Evolutionary conservation across 2,797 vertebrate genomes (phyloP), one percentile per base, ranked within the genome.

Genomic region (Synaphobranchus kaupii): DNA sequence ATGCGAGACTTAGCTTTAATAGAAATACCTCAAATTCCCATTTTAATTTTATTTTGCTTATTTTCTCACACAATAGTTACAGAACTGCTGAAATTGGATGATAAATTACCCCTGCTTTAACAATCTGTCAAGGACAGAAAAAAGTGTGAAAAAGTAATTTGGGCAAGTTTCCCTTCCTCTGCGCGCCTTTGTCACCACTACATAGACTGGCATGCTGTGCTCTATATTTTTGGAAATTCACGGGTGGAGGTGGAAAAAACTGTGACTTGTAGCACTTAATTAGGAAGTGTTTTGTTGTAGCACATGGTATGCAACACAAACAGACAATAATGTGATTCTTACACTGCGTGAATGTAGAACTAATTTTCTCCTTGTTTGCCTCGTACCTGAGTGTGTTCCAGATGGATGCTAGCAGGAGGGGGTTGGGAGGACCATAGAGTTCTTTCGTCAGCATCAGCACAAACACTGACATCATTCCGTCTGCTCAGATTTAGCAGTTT

Each of bases 81-180:
- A 89, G 92, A 94, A 92, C 92, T 90, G 93, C 90, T 86, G 91
- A 91, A 92, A 94, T 93, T 92, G 92, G 93, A 91, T 92, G 94
- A 92, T 93, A 92, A 92, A 93, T 94, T 94, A 92, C 92, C 89
- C 92, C 91, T 89, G 87, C 92, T 93, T 93, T 93, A 92, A 91
- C 94, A 92, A 84, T 91, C 92, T 95, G 93, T 95, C 94, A 94
- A 84, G 89, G 90, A 83, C 90, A 87, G 88, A 88, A 89, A 89
- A 93, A 94, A 0, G 93, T 94, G 94, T 93, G 91, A 95, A 94
- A 94, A 94, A 92, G 89, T 93, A 94, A 94, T 93, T 91, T 89
- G 88, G 90, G 88, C 90, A 83, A 82, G 80, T 83, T 52, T 89
- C 87, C 47, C 5, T 81, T 48, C 50, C 47, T 47, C 6, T 50